Conservation (phyloP, 1,140 invertebrate species). For the Euwallacea similis region DNA sequence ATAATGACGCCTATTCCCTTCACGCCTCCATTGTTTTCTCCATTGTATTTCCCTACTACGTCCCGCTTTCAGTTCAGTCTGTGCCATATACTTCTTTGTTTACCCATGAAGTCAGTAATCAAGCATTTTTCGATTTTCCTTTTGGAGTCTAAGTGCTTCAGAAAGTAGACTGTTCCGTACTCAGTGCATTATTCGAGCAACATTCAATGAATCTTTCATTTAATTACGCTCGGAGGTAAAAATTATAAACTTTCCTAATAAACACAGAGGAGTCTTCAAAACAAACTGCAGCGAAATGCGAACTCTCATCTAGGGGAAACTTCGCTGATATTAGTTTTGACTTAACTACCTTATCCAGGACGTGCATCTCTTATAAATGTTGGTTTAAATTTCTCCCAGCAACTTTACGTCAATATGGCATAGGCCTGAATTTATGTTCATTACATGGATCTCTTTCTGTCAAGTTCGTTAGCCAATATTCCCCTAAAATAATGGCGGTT, state of each 20-base stretch:
- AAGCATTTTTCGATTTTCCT: too few relatives aligned
- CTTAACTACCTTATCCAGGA: slow-evolving; percentile 11
- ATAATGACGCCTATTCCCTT: slow-evolving; percentile 5
- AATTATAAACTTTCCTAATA: slow-evolving; percentile 1
- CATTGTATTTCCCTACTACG: neutral
- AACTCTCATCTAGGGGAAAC: neutral
- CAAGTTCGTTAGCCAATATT: slow-evolving; percentile 6
- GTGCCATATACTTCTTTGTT: too few relatives aligned
- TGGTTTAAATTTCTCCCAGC: slow-evolving; percentile 7
- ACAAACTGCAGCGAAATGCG: neutral
- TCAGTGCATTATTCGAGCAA: neutral
- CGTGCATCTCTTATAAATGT: slow-evolving; percentile 13
- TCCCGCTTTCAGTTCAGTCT: neutral
- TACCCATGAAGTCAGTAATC: too few relatives aligned
- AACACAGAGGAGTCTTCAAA: neutral
- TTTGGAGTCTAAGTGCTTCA: too few relatives aligned
- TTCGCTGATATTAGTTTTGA: slow-evolving; percentile 12
- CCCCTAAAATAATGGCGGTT: slow-evolving; percentile 1
- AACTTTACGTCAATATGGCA: slow-evolving; percentile 7
- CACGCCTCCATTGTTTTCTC: neutral
- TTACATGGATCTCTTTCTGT: slow-evolving; percentile 10
- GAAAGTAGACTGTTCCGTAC: neutral
- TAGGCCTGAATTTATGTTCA: slow-evolving; percentile 12
- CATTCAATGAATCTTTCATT: neutral
- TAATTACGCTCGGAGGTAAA: neutral